Percentiles rank a stretch among this genome's conserved stretches.
Conservation (phyloP, 2,113 vertebrate species). For the Leptobrachium ailaonicum region DNA sequence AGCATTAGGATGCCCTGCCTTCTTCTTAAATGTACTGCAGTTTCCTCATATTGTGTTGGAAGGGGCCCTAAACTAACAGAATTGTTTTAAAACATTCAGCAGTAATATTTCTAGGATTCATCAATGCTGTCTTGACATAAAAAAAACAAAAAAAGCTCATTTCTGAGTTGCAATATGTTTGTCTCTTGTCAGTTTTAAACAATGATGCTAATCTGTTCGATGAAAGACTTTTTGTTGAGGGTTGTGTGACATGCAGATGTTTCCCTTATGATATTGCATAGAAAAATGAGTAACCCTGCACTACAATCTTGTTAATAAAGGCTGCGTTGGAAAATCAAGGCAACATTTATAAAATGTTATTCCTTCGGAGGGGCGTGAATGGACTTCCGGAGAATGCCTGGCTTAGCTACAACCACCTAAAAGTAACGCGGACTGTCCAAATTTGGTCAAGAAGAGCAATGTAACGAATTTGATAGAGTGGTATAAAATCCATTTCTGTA, state of each 20-base stretch:
- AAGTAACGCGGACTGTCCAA: too few species aligned
- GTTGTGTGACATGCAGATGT: slow-evolving; percentile 60
- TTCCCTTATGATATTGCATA: slow-evolving; percentile 61
- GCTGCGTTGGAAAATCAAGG: too few species aligned
- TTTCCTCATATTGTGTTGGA: slow-evolving; percentile 54
- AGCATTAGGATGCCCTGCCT: slow-evolving; percentile 52
- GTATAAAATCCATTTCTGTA: too few species aligned
- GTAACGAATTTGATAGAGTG: too few species aligned
- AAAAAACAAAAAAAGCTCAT: slow-evolving; percentile 24
- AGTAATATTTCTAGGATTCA: slow-evolving; percentile 54
- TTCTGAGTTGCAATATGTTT: slow-evolving; percentile 52
- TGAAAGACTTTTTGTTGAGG: slow-evolving; percentile 53
- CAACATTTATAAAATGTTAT: too few species aligned
- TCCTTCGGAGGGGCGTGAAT: too few species aligned
- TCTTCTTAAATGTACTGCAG: slow-evolving; percentile 32
- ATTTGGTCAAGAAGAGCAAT: too few species aligned
- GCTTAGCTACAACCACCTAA: too few species aligned
- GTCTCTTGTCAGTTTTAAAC: slow-evolving; percentile 55
- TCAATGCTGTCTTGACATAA: slow-evolving; percentile 53
- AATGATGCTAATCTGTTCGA: slow-evolving; percentile 61
- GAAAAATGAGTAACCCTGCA: slow-evolving; percentile 17
- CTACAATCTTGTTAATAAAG: too few species aligned
- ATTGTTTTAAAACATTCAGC: slow-evolving; percentile 57
- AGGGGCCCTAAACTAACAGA: slow-evolving; percentile 53
- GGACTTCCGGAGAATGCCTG: too few species aligned